These are phyloP conservation scores for Siniperca knerii DNA, from an alignment of 2,113 vertebrate genomes.

Conservation along the genomic window DNA sequence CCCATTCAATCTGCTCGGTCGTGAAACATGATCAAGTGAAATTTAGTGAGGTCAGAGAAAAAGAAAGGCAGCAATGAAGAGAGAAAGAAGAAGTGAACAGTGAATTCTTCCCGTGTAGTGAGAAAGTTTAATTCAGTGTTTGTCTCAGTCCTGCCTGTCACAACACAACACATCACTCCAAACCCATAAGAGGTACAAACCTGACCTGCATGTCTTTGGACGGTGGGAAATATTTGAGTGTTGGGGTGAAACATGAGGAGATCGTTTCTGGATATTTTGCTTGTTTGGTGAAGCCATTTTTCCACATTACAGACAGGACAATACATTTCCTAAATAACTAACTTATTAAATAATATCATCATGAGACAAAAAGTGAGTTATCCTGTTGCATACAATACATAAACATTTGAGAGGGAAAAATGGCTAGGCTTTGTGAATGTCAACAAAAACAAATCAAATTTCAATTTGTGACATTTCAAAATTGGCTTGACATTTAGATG, in stretches of 20 bases:
- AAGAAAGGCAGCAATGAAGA: background rate
- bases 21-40: conserved; percentile 24
- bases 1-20: conserved; percentile 36
- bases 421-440: background rate
- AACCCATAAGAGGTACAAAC: background rate
- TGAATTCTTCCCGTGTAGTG: background rate
- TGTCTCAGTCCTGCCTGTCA: background rate
- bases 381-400: no score
- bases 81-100: background rate
- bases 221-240: background rate
- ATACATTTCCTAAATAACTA: background rate
- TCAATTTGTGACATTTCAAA: conserved; percentile 1
- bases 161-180: background rate
- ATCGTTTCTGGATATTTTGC: background rate
- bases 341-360: background rate
- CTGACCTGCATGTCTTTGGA: conserved; percentile 4
- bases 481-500: conserved; percentile 9
- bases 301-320: background rate
- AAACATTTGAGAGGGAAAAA: background rate
- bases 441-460: conserved; percentile 5
- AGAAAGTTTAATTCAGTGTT: background rate
- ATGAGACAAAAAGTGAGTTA: background rate
- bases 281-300: background rate
- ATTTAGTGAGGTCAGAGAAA: conserved; percentile 16
- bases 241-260: background rate